Base-by-base conservation (phyloP, 2,888 invertebrate species). In the Linnaemya vulpina region DNA sequence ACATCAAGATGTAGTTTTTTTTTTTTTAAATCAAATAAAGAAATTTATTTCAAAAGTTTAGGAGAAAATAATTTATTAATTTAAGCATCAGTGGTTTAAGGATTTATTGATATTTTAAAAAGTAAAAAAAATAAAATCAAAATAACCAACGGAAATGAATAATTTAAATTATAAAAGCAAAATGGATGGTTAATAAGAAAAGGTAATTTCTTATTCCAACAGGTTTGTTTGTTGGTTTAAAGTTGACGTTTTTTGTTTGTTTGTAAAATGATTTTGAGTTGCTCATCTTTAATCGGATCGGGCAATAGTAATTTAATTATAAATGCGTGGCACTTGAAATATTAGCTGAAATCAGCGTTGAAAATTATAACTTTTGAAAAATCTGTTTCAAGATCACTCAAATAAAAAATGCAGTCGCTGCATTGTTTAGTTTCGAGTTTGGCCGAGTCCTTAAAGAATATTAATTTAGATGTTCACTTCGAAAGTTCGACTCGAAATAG, bases 31-130 rank as follows among this genome's bases (percentile, higher is more conserved):
- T 68, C 43, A 80, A 70, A 62, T 73, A 71, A 87, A 88, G 87
- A 83, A 84, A 87, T 87, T 87, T 86, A 87, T 88, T 88, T 87
- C 88, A 87, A 88, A 86, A 88, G 80, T 88, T 86, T 86, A 78
- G 84, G 86, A 78, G 70, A 73, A 88, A 68, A 40, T 46, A 63
- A 71, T 63, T 46, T 71, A 63, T 70, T 51, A 53, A 62, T 65
- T 13, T 43, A 4, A 55, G 20, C 10, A 25, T 20, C 8, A 11
- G 43, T 7, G 10, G 17, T 17, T 60, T 2, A 46, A 51, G 30
- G 10, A 46, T 30, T 46, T 40, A 30, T 17, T 30, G 2, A 30
- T 30, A 30, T 30, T 20, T 70, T 40, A 25, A 9, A 17, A 30
- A 30, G 30, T 2, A 30, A 30, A 30, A 30, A 30, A 30, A 30